Conservation (phyloP, 2,113 vertebrate genomes). For the Microtus oregoni region DNA sequence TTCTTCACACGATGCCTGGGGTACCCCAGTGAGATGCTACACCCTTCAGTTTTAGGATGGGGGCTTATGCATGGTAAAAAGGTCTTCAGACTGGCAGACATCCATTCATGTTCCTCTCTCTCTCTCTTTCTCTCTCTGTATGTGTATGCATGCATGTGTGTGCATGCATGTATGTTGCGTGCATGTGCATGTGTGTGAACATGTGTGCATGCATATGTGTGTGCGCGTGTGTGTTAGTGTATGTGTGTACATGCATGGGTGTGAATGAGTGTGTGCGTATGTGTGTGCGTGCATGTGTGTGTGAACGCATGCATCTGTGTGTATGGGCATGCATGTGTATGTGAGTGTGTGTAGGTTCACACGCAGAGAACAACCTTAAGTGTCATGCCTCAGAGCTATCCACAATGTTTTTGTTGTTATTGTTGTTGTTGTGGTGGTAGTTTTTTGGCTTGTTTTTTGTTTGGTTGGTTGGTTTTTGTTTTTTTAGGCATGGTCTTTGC, state of each 20-base stretch:
- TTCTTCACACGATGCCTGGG: not conserved
- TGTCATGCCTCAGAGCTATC: not conserved
- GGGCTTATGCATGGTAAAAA: not conserved
- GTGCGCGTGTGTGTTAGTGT: too few species aligned
- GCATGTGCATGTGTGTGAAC: too few species aligned
- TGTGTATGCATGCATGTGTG: too few species aligned
- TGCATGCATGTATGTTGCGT: too few species aligned
- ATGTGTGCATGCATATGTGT: too few species aligned
- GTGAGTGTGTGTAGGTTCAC: not conserved
- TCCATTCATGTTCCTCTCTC: not conserved
- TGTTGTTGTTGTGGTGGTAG: too few species aligned
- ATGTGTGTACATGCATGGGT: too few species aligned
- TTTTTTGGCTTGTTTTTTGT: not conserved
- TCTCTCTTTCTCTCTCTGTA: too few species aligned
- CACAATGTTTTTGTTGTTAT: not conserved
- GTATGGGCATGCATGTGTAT: too few species aligned
- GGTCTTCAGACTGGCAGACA: not conserved
- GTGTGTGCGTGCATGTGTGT: too few species aligned
- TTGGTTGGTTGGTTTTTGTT: not conserved
- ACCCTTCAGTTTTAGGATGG: not conserved
- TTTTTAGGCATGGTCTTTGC: not conserved
- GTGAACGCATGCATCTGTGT: too few species aligned
- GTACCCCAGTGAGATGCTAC: constrained; percentile 23
- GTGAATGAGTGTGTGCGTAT: accelerated
- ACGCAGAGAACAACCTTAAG: not conserved